These are phyloP conservation scores for Trissolcus brochymenae DNA, from an alignment of 2,888 invertebrate species.

Conservation along the genomic window DNA sequence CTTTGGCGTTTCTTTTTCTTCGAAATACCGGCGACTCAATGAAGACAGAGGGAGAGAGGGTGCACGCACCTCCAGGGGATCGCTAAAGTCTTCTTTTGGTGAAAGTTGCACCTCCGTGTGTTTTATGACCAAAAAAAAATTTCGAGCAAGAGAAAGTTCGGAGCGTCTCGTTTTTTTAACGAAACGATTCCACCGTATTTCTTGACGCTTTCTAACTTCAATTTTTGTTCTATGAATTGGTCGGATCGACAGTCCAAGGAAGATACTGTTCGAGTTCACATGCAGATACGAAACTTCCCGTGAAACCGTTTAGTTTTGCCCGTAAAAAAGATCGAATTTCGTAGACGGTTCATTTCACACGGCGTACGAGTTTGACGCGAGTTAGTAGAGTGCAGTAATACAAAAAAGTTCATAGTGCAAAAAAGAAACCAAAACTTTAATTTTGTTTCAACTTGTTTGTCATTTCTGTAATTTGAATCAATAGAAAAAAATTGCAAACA, in stretches of 20 bases:
- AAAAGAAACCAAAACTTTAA: conserved; percentile 2
- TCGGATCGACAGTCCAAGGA: conserved; percentile 45
- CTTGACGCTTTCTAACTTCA: conserved; percentile 55
- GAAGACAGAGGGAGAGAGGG: conserved; percentile 34
- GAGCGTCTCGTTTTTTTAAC: conserved; percentile 41
- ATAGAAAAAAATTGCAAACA: no score
- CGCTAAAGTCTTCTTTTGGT: conserved; percentile 40
- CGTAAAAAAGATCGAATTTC: conserved; percentile 10
- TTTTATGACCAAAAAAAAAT: conserved; percentile 47
- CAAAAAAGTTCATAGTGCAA: background rate
- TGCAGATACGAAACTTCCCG: conserved; percentile 33
- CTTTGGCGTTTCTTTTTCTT: conserved; percentile 25
- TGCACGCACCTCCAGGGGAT: conserved; percentile 41
- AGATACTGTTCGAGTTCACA: conserved; percentile 48
- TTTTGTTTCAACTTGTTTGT: background rate
- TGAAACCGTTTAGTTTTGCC: conserved; percentile 31
- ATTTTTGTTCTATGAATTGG: conserved; percentile 49
- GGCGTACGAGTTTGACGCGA: conserved; percentile 19
- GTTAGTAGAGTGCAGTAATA: conserved; percentile 11
- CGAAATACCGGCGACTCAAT: conserved; percentile 13
- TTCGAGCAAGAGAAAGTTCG: conserved; percentile 45
- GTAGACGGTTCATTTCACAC: conserved; percentile 2
- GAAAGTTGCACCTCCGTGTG: conserved; percentile 48
- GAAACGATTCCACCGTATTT: conserved; percentile 40
- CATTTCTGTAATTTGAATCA: background rate